Evolutionary conservation across 2,797 vertebrate genomes (phyloP), one percentile per base, ranked within the genome.

Genomic region (Sebastes diaconus): DNA sequence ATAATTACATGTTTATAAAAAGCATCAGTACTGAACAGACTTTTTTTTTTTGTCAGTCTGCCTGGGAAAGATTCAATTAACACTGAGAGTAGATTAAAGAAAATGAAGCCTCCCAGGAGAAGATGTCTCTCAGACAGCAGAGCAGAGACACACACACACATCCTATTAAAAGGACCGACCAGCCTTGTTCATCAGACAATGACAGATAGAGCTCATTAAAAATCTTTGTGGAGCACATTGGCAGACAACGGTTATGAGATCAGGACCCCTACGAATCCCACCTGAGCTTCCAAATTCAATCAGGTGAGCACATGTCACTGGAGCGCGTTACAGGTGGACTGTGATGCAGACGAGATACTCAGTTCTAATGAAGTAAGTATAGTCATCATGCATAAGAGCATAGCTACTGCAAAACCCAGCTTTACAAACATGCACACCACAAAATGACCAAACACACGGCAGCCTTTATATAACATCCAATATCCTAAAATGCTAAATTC

Each of bases 191-290:
- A 39, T 70, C 83, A 85, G 84, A 91, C 89, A 88, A 74, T 87
- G 88, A 90, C 72, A 91, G 84, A 90, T 80, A 68, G 67, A 67
- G 79, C 73, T 85, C 77, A 91, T 87, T 90, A 89, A 81, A 84
- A 74, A 69, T 58, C 76, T 80, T 77, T 85, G 77, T 79, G 74
- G 78, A 68, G 64, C 73, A 87, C 86, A 86, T 80, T 86, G 81
- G 77, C 85, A 90, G 83, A 87, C 75, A 36, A 34, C 8, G 60
- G 57, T 57, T 75, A 77, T 69, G 63, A 73, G 52, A 87, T 86
- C 75, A 75, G 75, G 73, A 75, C 12, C 61, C 70, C 70, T 30
- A 30, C 29, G 57, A 68, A 34, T 57, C 60, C 20, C 29, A 32
- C 32, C 60, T 72, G 55, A 61, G 74, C 60, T 59, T 80, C 65